Evolutionary conservation across 1,140 invertebrate genomes (phyloP), one percentile per base, ranked within the genome.

Genomic region (Bombus confusus): DNA sequence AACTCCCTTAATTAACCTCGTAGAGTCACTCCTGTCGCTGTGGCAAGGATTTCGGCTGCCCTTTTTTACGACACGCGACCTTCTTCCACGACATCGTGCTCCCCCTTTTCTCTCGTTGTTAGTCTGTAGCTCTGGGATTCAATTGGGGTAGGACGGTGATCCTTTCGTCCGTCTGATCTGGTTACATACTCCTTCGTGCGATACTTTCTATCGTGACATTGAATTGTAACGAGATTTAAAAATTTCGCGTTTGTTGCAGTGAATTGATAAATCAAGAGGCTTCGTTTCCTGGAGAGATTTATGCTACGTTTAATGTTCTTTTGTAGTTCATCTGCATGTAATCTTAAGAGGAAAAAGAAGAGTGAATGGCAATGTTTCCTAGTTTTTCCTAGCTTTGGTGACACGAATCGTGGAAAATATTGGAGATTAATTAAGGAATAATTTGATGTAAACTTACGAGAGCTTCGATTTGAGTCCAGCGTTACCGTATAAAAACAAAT

Each of bases 1-100:
- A 90, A 87, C 74, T 77, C 85, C 52, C 74, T 89, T 90, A 90
- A 90, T 90, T 90, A 90, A 90, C 85, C 73, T 31, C 73, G 64
- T 71, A 31, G 15, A 77, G 66, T 83, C 80, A 39, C 59, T 62
- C n/a, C 62, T n/a, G 43, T 86, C 37, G 31, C 64, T 66, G 47
- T 62, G 39, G 52, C 43, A 62, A 71, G 82, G 52, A 76, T 80
- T 86, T 89, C 78, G 66, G 77, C 25, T 43, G 43, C 13, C 52
- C n/a, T 71, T 89, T 71, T 85, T 85, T 34, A 69, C 64, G 85
- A 81, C 88, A 87, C 88, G 81, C 85, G 87, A 87, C 77, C 81
- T 79, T 78, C 79, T 82, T 78, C 43, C 13, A 31, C 62, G 72
- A 66, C 18, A n/a, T 28, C 31, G 15, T 43, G 25, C 71, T 43